Conservation (phyloP, 2,888 invertebrate species). For the Hemistola chrysoprasaria region DNA sequence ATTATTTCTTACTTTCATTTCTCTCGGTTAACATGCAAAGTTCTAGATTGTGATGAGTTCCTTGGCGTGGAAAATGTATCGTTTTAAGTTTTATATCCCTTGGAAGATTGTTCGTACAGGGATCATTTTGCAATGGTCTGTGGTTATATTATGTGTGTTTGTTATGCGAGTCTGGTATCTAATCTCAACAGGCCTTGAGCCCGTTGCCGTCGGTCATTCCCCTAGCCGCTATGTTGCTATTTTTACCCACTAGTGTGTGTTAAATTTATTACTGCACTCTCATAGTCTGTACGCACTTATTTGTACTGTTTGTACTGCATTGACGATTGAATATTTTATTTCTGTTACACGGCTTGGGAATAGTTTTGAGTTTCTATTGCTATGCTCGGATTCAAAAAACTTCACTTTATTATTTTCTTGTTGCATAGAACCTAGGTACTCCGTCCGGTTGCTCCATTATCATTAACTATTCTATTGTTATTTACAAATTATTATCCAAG, state of each 20-base stretch:
- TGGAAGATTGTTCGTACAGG: constrained; percentile 33
- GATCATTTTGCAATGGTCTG: constrained; percentile 63
- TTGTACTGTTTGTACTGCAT: constrained; percentile 40
- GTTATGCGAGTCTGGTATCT: constrained; percentile 72
- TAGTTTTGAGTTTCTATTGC: constrained; percentile 5
- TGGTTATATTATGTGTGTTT: constrained; percentile 56
- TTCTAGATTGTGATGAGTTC: constrained; percentile 7
- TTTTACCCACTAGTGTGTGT: constrained; percentile 71
- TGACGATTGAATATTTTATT: constrained; percentile 57
- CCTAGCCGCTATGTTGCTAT: constrained; percentile 67
- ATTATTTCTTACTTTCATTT: constrained; percentile 6
- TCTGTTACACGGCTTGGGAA: constrained; percentile 27
- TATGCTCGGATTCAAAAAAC: not conserved
- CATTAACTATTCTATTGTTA: constrained; percentile 12
- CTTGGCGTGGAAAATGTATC: constrained; percentile 10
- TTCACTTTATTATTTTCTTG: too few species aligned
- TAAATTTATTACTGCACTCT: constrained; percentile 60
- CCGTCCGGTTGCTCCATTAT: not conserved
- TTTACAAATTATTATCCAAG: constrained; percentile 12
- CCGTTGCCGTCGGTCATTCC: constrained; percentile 76
- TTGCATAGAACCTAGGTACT: too few species aligned
- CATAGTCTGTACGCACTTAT: constrained; percentile 39
- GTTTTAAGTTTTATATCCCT: constrained; percentile 19
- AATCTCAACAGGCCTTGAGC: constrained; percentile 78
- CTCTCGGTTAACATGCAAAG: not conserved